Percentiles rank a stretch among this genome's conserved stretches.
Conservation (phyloP, 2,797 vertebrate genomes). For the Chelmon rostratus region DNA sequence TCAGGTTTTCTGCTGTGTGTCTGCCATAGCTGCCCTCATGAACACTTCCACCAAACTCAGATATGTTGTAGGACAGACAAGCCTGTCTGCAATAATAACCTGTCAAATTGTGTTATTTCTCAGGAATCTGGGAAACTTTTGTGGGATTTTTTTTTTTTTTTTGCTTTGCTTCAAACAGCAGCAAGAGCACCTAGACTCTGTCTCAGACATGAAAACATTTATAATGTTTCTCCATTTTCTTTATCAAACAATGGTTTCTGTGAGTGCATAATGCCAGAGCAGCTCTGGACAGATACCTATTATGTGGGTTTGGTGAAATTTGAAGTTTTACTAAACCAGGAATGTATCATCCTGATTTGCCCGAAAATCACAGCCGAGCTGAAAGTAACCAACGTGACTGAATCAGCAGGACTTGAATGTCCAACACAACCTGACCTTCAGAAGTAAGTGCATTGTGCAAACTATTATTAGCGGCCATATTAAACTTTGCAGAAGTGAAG, state of each 20-base stretch:
- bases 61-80: conserved; percentile 18
- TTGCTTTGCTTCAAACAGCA: conserved; percentile 20
- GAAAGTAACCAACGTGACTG: background rate
- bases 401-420: too few species aligned
- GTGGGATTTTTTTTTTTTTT: background rate
- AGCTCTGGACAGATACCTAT: conserved; percentile 27
- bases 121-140: background rate
- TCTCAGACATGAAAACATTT: background rate
- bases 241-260: conserved; percentile 5
- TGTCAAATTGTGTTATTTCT: conserved; percentile 24
- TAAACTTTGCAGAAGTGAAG: background rate
- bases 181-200: background rate
- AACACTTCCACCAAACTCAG: conserved; percentile 1
- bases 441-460: background rate
- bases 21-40: background rate
- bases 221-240: conserved; percentile 15
- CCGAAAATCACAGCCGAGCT: background rate
- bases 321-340: conserved; percentile 7
- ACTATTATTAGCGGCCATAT: background rate
- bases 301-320: conserved; percentile 5
- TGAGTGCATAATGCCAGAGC: background rate
- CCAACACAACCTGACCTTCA: too few species aligned
- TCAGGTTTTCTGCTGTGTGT: background rate
- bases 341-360: conserved; percentile 15
- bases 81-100: conserved; percentile 35